Evolutionary conservation across 1,140 invertebrate species (phyloP).

Genomic region (Rhagoletis pomonella): DNA sequence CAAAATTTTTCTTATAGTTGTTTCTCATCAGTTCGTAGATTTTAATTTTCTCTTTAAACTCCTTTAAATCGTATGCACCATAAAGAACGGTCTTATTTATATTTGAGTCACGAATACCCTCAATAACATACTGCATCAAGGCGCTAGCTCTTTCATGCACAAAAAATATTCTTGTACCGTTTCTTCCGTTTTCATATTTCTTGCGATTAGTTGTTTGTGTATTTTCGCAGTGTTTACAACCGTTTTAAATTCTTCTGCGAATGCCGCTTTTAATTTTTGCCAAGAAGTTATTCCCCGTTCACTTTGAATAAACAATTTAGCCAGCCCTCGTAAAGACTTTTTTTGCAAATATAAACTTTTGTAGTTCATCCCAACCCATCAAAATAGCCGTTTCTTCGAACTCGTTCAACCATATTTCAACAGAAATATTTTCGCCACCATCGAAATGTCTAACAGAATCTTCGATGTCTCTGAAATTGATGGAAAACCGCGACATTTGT

Average conservation of each 20-base stretch:
- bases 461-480: background rate
- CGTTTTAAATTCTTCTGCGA: background rate
- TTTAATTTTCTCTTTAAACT: background rate
- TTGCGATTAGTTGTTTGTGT: slow-evolving; percentile 32
- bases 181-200: slow-evolving; percentile 53
- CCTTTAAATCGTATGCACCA: no score
- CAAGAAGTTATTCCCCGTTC: slow-evolving; percentile 45
- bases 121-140: no score
- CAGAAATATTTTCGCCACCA: background rate
- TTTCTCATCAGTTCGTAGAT: background rate
- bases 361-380: background rate
- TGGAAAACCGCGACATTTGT: background rate
- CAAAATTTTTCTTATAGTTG: background rate
- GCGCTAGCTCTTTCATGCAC: slow-evolving; percentile 49
- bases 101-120: no score
- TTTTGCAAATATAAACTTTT: slow-evolving; percentile 5
- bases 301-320: slow-evolving; percentile 44
- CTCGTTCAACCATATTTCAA: no score
- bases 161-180: slow-evolving; percentile 55
- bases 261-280: slow-evolving; percentile 7
- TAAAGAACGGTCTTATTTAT: no score
- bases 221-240: slow-evolving; percentile 53
- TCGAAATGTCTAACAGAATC: background rate
- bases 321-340: background rate
- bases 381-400: background rate